These are phyloP conservation scores for Lutjanus erythropterus DNA, from an alignment of 2,113 vertebrate species.

Conservation along the genomic window DNA sequence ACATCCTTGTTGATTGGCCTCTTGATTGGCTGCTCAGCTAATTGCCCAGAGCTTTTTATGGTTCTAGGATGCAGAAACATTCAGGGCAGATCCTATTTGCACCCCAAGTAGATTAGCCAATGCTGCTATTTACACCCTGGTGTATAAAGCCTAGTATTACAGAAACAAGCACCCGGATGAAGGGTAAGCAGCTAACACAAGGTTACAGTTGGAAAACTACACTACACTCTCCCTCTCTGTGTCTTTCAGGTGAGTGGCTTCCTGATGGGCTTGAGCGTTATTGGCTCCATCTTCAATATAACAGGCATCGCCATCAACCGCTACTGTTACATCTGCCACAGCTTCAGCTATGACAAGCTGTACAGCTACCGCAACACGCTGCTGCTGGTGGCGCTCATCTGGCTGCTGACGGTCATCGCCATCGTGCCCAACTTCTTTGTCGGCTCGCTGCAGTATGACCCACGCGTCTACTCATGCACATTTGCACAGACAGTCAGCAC, in stretches of 20 bases:
- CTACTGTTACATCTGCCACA: slow-evolving; percentile 67
- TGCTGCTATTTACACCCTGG: too few relatives aligned
- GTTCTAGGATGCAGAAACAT: too few relatives aligned
- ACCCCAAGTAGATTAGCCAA: too few relatives aligned
- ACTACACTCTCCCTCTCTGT: background rate
- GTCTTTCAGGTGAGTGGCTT: slow-evolving; percentile 50
- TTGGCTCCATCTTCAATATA: slow-evolving; percentile 64
- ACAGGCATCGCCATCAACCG: slow-evolving; percentile 64
- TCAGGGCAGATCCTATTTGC: too few relatives aligned
- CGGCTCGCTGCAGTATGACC: slow-evolving; percentile 53
- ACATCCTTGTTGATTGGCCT: too few relatives aligned
- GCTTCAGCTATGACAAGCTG: slow-evolving; percentile 58
- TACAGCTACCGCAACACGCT: slow-evolving; percentile 63
- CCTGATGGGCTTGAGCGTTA: slow-evolving; percentile 61
- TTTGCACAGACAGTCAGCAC: slow-evolving; percentile 56
- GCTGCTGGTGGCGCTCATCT: slow-evolving; percentile 58
- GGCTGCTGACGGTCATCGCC: slow-evolving; percentile 55
- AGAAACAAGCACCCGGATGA: too few relatives aligned
- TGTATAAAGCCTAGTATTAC: too few relatives aligned
- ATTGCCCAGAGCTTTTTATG: too few relatives aligned
- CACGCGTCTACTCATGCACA: slow-evolving; percentile 58
- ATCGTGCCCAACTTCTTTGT: slow-evolving; percentile 61
- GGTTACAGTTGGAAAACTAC: too few relatives aligned
- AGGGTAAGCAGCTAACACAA: too few relatives aligned
- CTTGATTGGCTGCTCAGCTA: too few relatives aligned